Conservation (phyloP, 2,888 invertebrate genomes). For the Tenthredo scrophulariae region DNA sequence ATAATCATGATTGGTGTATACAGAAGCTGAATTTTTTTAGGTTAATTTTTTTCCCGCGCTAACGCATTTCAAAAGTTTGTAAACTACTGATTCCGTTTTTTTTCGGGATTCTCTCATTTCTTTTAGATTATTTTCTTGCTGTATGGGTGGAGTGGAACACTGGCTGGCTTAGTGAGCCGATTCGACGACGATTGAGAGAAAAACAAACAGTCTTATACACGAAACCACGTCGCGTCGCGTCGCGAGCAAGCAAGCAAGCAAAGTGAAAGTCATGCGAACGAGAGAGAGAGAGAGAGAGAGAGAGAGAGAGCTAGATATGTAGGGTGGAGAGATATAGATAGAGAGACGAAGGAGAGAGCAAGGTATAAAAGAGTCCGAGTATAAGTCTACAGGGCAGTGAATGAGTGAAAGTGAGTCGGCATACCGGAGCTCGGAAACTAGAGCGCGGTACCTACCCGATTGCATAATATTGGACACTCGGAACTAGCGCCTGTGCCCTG, state of each 20-base stretch:
- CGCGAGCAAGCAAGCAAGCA: constrained; percentile 53
- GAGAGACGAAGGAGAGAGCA: constrained; percentile 37
- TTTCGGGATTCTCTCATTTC: not conserved
- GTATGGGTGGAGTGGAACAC: not conserved
- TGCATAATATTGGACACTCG: constrained; percentile 74
- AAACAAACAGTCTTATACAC: constrained; percentile 57
- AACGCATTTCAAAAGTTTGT: too few species aligned
- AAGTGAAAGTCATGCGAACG: constrained; percentile 70
- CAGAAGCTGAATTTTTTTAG: too few species aligned
- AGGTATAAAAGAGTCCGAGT: constrained; percentile 55
- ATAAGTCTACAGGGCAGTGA: constrained; percentile 64
- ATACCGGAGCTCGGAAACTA: constrained; percentile 74
- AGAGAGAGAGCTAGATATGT: constrained; percentile 44
- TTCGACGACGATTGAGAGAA: not conserved
- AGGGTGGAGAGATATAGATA: constrained; percentile 41
- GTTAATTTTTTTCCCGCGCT: too few species aligned
- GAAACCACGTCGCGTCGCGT: constrained; percentile 55
- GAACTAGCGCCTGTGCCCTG: constrained; percentile 45
- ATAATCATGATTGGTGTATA: too few species aligned
- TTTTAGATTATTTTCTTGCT: not conserved
- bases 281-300: constrained; percentile 56
- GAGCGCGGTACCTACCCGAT: constrained; percentile 67
- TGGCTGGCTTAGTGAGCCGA: not conserved
- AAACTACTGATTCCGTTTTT: too few species aligned
- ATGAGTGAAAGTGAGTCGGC: constrained; percentile 76